A percentile compares a stretch with the other conserved stretches of the same genome.
Evolutionary conservation across 2,797 vertebrate species (phyloP).

Genomic region (Thamnophis elegans): DNA sequence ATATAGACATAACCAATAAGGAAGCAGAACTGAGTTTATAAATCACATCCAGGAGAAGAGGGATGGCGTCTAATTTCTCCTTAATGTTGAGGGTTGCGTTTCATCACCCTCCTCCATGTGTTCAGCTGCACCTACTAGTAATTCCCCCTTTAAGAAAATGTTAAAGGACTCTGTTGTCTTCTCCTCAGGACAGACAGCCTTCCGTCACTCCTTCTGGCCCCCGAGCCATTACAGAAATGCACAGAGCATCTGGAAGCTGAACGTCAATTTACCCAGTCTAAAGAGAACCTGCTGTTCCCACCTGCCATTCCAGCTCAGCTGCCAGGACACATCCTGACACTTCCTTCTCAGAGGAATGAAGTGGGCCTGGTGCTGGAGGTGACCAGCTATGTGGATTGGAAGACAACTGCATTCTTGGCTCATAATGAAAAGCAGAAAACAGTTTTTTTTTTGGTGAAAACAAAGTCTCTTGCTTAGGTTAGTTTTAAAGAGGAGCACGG

Average conservation of each 20-base stretch:
- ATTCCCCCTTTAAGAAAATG: neutral
- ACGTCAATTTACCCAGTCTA: conserved; percentile 48
- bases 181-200: neutral
- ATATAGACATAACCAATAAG: neutral
- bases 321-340: conserved; percentile 76
- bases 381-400: neutral
- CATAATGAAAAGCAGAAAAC: conserved; percentile 63
- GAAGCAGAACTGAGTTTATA: neutral
- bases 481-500: neutral
- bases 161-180: neutral
- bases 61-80: neutral
- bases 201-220: neutral
- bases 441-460: neutral
- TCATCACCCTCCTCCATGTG: neutral
- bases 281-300: too few relatives aligned
- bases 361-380: neutral
- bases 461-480: neutral
- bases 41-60: neutral
- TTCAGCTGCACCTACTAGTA: neutral
- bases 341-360: conserved; percentile 70
- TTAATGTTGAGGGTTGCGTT: neutral
- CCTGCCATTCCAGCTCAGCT: conserved; percentile 78
- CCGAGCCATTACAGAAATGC: conserved; percentile 17
- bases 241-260: conserved; percentile 21
- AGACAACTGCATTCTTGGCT: conserved; percentile 70